Evolutionary conservation across 2,888 invertebrate species (phyloP).

Genomic region (Miltochrista miniata): DNA sequence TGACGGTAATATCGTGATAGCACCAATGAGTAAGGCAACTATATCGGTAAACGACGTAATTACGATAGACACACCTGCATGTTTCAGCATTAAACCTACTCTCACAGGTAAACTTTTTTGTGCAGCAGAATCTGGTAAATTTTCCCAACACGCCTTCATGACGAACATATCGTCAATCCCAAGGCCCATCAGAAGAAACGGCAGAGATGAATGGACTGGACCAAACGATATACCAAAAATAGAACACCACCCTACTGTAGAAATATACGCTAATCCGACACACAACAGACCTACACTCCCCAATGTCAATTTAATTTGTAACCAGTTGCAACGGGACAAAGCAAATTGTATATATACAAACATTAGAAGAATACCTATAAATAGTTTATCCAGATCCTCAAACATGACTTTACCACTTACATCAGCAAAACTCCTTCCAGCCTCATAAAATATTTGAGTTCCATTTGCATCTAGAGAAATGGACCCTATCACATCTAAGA

Average conservation of each 20-base stretch:
- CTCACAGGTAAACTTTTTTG: conserved; percentile 84
- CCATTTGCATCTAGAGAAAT: conserved; percentile 55
- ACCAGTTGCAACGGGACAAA: conserved; percentile 88
- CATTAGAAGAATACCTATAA: conserved; percentile 87
- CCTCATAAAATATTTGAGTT: conserved; percentile 80
- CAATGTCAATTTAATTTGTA: conserved; percentile 87
- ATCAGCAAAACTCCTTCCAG: conserved; percentile 90
- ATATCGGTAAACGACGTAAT: conserved; percentile 93
- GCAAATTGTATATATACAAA: conserved; percentile 89
- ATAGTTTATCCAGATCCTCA: conserved; percentile 88
- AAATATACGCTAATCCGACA: conserved; percentile 89
- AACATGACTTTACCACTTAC: conserved; percentile 88
- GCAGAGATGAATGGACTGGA: conserved; percentile 91
- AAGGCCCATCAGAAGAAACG: conserved; percentile 91
- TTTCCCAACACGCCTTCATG: conserved; percentile 90
- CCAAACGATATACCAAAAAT: conserved; percentile 89
- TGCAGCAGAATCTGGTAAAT: conserved; percentile 79
- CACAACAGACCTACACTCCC: conserved; percentile 87
- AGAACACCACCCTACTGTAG: conserved; percentile 89
- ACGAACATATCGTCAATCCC: conserved; percentile 95
- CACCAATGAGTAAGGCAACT: conserved; percentile 90
- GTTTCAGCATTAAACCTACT: conserved; percentile 88
- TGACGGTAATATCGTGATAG: conserved; percentile 91
- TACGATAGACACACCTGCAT: conserved; percentile 93
- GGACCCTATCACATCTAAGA: conserved; percentile 71